Evolutionary conservation across 2,888 invertebrate genomes (phyloP).

Genomic region (Folsomia manolachei): DNA sequence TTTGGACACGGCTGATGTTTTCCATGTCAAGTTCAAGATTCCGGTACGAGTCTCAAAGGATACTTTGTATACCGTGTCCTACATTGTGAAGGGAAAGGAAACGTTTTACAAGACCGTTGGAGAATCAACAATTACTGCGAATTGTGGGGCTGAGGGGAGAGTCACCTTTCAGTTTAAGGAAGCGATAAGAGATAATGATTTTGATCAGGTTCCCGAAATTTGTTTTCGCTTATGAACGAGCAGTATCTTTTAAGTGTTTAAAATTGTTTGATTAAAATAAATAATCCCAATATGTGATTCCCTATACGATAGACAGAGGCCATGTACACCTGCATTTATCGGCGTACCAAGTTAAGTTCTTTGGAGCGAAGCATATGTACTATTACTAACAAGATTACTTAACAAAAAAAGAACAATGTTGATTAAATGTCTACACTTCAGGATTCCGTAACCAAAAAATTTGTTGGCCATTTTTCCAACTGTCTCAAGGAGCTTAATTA

Average conservation of each 20-base stretch:
- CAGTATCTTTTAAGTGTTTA: background rate
- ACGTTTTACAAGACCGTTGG: constrained; percentile 44
- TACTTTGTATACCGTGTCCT: constrained; percentile 43
- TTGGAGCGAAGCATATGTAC: too few species aligned
- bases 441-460: too few species aligned
- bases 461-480: too few species aligned
- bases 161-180: constrained; percentile 38
- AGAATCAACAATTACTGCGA: constrained; percentile 34
- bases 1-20: constrained; percentile 34
- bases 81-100: constrained; percentile 43
- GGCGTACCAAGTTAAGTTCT: too few species aligned
- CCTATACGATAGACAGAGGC: too few species aligned
- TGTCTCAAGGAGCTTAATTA: too few species aligned
- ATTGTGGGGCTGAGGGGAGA: constrained; percentile 33
- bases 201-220: constrained; percentile 46
- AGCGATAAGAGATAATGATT: constrained; percentile 37
- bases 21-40: constrained; percentile 43
- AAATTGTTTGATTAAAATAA: background rate
- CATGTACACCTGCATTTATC: too few species aligned
- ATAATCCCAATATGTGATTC: background rate
- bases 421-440: too few species aligned
- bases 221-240: constrained; percentile 40
- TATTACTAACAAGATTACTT: too few species aligned
- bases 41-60: constrained; percentile 43
- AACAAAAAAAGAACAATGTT: too few species aligned